These are phyloP conservation scores for Gymnobelideus leadbeateri DNA, from an alignment of 2,113 vertebrate genomes.

Conservation along the genomic window DNA sequence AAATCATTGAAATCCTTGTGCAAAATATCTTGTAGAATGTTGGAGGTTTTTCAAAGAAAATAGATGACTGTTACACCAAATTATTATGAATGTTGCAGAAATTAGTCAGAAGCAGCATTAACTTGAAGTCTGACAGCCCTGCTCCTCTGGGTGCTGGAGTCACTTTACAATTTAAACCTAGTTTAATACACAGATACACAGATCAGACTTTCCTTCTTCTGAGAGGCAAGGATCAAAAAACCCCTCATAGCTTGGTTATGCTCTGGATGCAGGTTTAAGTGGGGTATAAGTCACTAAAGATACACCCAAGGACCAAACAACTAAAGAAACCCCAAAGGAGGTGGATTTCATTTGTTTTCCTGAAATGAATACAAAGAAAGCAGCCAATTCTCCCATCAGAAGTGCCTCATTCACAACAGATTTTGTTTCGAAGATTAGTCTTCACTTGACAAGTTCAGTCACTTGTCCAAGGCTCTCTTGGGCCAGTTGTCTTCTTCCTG, in stretches of 20 bases:
- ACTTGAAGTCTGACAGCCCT: neutral
- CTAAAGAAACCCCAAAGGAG: neutral
- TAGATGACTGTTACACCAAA: neutral
- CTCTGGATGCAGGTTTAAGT: neutral
- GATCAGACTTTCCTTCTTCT: neutral
- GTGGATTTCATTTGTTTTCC: neutral
- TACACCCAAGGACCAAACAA: neutral
- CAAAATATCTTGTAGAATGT: neutral
- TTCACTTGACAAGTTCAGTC: constrained; percentile 1
- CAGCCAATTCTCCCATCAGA: neutral
- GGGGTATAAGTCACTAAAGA: neutral
- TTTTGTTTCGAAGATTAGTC: neutral
- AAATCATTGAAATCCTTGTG: neutral
- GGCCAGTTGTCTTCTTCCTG: constrained; percentile 11
- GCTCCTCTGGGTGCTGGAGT: neutral
- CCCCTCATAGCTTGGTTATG: neutral
- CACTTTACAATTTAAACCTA: neutral
- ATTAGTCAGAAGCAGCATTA: neutral
- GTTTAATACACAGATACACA: too few relatives aligned
- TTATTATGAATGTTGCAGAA: neutral
- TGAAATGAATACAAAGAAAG: neutral
- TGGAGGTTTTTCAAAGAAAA: neutral
- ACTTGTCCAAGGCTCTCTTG: neutral
- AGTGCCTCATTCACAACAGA: neutral
- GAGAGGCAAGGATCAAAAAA: neutral